Base-by-base conservation (phyloP, 2,888 invertebrate genomes). In the Meloe dianella region DNA sequence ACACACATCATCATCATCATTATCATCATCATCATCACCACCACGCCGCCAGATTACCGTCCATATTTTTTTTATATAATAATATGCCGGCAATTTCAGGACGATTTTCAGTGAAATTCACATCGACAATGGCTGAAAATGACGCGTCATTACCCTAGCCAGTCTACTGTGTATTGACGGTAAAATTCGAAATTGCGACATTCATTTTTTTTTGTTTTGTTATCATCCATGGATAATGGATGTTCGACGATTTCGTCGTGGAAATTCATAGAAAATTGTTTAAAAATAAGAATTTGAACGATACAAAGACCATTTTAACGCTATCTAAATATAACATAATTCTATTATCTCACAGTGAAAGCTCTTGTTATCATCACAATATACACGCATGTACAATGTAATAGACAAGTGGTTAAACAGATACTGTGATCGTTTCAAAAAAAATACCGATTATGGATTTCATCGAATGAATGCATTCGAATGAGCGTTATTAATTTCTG, bases 401-500 rank as follows among this genome's bases (percentile, higher is more conserved):
- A 58, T 35, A 58, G 30, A 35, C 35, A 58, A 58, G 32, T 58
- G 14, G 54, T 24, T 24, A 24, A 57, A 27, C 27, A 27, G 27
- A 27, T 27, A 27, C 35, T 4, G 1, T 41, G 41, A 41, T 41
- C n/a, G 41, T 41, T 32, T 1, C 32, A 17, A 41, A 41, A 10
- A 41, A 41, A 41, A 17, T 35, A 12, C 12, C 35, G 12, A 35
- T 35, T 4, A 27, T 32, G 32, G 14, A 38, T 58, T 58, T 14
- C 14, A 24, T 54, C 54, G 54, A 12, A n/a, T 58, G 8, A 38
- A 38, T 35, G 32, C 30, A 32, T 58, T 38, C 32, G n/a, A n/a
- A n/a, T 20, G 6, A 57, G 63, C 63, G 65, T 68, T 65, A 61
- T 67, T 68, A 65, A 68, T 69, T 69, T 69, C 66, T 64, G 64